Evolutionary conservation across 2,797 vertebrate species (phyloP), one percentile per base, ranked within the genome.

Genomic region (Hafferia zeledoni): DNA sequence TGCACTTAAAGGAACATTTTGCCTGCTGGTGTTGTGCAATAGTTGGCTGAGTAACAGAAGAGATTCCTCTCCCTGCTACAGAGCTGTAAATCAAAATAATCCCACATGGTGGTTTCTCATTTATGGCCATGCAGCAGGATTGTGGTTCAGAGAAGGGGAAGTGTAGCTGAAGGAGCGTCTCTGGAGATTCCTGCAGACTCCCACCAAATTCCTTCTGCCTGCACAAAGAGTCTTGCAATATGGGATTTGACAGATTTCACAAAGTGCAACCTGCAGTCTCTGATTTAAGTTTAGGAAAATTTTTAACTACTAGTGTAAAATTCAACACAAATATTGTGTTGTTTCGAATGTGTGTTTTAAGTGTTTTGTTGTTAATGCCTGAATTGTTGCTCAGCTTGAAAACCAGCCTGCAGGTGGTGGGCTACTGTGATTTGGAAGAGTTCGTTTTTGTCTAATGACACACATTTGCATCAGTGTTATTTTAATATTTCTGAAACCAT

Each of bases 401-500:
- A 41, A 56, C 12, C 22, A 30, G 7, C 4, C 63, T 89, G 50
- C n/a, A 37, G 20, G 50, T 43, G 28, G 17, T 46, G 22, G 30
- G 15, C 43, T 72, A 52, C 7, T 82, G 5, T 67, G 55, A 55
- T 87, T 87, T 87, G 56, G 47, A 52, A 77, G 71, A 47, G 41
- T 41, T 15, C 16, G 15, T 4, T 16, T 53, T 56, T 61, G 24
- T 69, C 43, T 68, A 65, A 44, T 5, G 41, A 67, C 33, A 28
- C 63, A 28, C 18, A 41, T 41, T 37, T 75, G 18, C 55, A 76
- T 64, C 17, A 13, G 5, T 53, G 17, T 68, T 56, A 31, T 52
- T 97, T 94, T 89, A 59, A 33, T 35, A 59, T 41, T 85, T 89
- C 92, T 41, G 65, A 91, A 96, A 86, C 43, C 43, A 79, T 74